Evolutionary conservation across 2,888 invertebrate species (phyloP).

Genomic region (Alloplasta piceator): DNA sequence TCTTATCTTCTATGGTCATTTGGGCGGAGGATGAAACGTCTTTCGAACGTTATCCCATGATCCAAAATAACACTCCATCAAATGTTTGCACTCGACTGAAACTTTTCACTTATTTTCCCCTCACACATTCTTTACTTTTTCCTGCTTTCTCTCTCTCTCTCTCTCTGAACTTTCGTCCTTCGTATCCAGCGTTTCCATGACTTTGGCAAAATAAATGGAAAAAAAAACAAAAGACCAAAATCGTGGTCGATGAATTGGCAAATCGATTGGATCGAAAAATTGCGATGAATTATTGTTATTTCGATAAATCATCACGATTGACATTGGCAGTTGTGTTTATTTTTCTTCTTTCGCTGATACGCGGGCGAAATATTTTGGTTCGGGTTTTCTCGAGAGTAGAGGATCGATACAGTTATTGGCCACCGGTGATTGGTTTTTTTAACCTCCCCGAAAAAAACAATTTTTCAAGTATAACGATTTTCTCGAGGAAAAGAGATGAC

Average conservation of each 20-base stretch:
- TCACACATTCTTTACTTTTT: slow-evolving; percentile 41
- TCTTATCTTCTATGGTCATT: slow-evolving; percentile 76
- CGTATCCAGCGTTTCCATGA: slow-evolving; percentile 4
- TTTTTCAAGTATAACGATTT: not conserved
- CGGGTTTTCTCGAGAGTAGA: slow-evolving; percentile 27
- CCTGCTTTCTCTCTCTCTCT: slow-evolving; percentile 36
- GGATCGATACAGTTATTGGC: not conserved
- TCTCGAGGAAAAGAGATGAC: not conserved
- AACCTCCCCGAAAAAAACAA: too few relatives aligned
- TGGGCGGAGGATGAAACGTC: slow-evolving; percentile 46
- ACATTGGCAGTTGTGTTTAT: slow-evolving; percentile 40
- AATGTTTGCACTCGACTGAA: slow-evolving; percentile 65
- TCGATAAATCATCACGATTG: slow-evolving; percentile 33
- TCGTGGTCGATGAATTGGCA: not conserved
- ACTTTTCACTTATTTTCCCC: slow-evolving; percentile 55
- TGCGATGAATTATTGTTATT: slow-evolving; percentile 15
- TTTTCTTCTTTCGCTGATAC: slow-evolving; percentile 8
- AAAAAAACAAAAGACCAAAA: not conserved
- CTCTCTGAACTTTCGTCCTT: slow-evolving; percentile 39
- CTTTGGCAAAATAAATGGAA: not conserved
- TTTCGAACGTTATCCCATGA: slow-evolving; percentile 56
- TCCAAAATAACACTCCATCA: slow-evolving; percentile 57
- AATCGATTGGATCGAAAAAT: slow-evolving; percentile 24
- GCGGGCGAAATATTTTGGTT: slow-evolving; percentile 43
- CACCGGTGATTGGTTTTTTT: too few relatives aligned